Evolutionary conservation across 2,113 vertebrate species (phyloP).

Genomic region (Heliornis fulica): DNA sequence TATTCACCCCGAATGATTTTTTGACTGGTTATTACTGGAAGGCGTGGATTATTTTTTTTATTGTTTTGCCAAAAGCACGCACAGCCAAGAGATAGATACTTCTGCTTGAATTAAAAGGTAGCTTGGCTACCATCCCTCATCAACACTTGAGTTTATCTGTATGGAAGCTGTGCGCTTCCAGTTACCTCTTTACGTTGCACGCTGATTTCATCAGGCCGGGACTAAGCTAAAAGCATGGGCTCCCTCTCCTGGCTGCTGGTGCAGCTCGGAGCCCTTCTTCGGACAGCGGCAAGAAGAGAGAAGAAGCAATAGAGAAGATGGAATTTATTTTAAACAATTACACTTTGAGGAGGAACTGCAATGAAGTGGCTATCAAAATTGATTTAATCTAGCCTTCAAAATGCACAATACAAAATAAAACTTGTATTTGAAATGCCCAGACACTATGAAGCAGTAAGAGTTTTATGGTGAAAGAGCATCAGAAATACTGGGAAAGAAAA

Average conservation of each 20-base stretch:
- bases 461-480: neutral
- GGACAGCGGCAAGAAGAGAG: neutral
- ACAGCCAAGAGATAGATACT: neutral
- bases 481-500: neutral
- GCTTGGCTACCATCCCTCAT: neutral
- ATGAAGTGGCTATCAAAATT: neutral
- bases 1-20: neutral
- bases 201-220: accelerated
- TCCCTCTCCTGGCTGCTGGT: conserved; percentile 70
- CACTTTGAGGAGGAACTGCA: neutral
- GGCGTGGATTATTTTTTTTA: neutral
- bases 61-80: neutral
- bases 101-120: neutral
- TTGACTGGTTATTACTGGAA: neutral
- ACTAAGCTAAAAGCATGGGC: conserved; percentile 21
- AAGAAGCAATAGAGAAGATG: neutral
- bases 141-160: neutral
- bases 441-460: neutral
- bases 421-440: neutral
- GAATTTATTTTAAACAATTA: neutral
- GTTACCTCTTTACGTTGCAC: accelerated
- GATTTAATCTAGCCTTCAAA: neutral
- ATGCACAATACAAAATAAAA: neutral
- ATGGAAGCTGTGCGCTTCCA: accelerated
- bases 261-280: neutral